phyloP scores from a whole-genome alignment of 2,888 invertebrate species.

The Diarsia rubi region DNA sequence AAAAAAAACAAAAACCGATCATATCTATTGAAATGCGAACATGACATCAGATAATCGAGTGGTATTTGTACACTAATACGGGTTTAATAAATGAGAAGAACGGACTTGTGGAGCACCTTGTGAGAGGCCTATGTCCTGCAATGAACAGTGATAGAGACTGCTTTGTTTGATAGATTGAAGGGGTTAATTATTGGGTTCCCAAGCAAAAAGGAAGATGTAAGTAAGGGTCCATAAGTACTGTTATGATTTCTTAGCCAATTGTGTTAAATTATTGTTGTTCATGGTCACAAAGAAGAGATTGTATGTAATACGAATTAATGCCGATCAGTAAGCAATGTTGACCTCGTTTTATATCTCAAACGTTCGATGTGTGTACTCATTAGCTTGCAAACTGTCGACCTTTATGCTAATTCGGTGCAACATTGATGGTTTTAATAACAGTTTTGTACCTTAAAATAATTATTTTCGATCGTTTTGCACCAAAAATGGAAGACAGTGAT shows the following conservation, averaged over 20 bases:
- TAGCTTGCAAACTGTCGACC: conserved; percentile 70
- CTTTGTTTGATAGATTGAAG: neutral
- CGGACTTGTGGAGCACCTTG: neutral
- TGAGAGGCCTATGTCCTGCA: neutral
- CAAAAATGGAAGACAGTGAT: conserved; percentile 5
- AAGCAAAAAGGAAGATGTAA: neutral
- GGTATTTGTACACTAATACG: neutral
- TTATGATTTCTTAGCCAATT: conserved; percentile 28
- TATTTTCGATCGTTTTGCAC: conserved; percentile 10
- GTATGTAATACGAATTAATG: conserved; percentile 57
- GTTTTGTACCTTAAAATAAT: conserved; percentile 33
- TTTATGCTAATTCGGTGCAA: conserved; percentile 67
- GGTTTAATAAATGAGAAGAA: neutral
- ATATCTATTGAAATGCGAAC: neutral
- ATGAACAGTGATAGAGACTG: neutral
- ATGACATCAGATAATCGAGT: neutral
- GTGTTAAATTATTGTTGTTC: conserved; percentile 12
- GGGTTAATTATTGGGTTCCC: too few relatives aligned
- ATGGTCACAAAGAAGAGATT: conserved; percentile 48
- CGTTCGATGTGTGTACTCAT: conserved; percentile 64
- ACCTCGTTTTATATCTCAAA: conserved; percentile 70
- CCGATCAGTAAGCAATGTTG: conserved; percentile 61
- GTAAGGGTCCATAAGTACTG: neutral
- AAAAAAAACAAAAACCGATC: neutral
- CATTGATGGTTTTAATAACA: conserved; percentile 60